Conservation (phyloP, 2,888 invertebrate species). For the Brassicogethes aeneus region DNA sequence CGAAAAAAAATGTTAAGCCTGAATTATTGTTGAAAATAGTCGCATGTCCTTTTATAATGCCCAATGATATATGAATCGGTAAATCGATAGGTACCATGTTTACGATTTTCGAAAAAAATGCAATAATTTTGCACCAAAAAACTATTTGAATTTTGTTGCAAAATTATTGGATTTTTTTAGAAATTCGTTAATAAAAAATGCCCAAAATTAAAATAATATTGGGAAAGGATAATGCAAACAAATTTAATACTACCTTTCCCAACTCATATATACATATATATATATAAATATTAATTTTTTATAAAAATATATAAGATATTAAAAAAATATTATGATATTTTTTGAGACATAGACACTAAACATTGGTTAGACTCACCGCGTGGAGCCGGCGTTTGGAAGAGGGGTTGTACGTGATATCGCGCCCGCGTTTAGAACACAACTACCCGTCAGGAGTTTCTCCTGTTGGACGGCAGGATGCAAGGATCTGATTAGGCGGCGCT, state of each 20-base stretch:
- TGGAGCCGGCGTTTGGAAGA: not conserved
- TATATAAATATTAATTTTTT: too few relatives aligned
- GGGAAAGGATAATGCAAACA: not conserved
- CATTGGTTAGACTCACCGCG: not conserved
- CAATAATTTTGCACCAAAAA: too few relatives aligned
- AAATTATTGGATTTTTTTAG: not conserved
- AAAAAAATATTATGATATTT: too few relatives aligned
- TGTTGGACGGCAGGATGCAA: not conserved
- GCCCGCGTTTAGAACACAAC: not conserved
- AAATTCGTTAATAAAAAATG: not conserved
- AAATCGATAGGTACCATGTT: not conserved
- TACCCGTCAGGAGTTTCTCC: not conserved
- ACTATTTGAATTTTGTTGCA: not conserved
- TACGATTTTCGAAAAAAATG: too few relatives aligned
- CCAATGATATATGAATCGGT: conserved; percentile 8
- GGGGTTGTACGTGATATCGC: not conserved
- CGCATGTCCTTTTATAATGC: conserved; percentile 8
- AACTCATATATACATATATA: not conserved
- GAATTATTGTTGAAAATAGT: conserved; percentile 9
- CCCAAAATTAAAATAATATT: not conserved
- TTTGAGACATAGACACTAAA: not conserved
- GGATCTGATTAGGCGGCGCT: not conserved
- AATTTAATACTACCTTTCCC: not conserved
- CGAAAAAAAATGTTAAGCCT: conserved; percentile 4
- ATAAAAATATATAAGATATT: too few relatives aligned